Conservation (phyloP, 2,113 vertebrate genomes). For the Apteryx owenii region DNA sequence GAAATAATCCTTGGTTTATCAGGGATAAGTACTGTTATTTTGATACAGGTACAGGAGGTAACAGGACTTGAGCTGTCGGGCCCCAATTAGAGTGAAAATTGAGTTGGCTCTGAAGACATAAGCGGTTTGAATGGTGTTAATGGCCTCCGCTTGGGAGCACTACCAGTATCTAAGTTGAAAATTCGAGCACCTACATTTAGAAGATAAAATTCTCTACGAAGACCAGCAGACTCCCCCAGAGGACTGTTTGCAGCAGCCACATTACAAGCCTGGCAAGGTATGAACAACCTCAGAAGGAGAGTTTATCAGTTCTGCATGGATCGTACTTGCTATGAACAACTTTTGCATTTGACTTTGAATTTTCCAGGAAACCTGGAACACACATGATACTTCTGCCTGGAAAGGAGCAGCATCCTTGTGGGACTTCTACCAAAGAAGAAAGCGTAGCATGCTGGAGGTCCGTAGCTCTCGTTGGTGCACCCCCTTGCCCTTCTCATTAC, state of each 20-base stretch:
- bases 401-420: rapidly evolving
- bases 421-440: background rate
- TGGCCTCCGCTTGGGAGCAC: background rate
- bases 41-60: background rate
- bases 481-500: too few species aligned
- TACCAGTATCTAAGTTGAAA: background rate
- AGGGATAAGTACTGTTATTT: background rate
- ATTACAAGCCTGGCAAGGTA: background rate
- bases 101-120: background rate
- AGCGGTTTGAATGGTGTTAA: background rate
- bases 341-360: background rate
- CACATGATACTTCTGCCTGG: background rate
- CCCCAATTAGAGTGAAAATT: background rate
- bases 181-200: background rate
- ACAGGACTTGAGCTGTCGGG: background rate
- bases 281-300: background rate
- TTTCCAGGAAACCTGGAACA: background rate
- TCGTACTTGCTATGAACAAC: background rate
- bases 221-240: rapidly evolving
- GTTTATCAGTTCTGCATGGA: background rate
- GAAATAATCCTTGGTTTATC: background rate
- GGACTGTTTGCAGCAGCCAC: background rate
- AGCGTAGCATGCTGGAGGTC: rapidly evolving
- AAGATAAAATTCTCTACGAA: background rate
- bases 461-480: too few species aligned